Evolutionary conservation across 2,113 vertebrate genomes (phyloP), one percentile per base, ranked within the genome.

Genomic region (Percopsis transmontana): DNA sequence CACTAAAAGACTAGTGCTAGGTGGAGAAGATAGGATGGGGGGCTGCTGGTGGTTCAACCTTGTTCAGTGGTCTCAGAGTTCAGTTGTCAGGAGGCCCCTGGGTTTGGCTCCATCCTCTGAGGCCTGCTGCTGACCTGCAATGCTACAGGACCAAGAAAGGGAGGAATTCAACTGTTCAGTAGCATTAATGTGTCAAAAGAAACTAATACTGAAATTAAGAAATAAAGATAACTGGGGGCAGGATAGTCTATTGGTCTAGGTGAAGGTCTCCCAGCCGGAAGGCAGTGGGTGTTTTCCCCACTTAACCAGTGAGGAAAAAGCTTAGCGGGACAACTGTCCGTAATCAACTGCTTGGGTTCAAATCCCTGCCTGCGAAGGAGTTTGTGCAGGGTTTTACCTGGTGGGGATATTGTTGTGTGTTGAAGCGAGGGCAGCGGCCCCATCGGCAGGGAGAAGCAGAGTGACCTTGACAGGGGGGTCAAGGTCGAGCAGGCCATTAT

Each of bases 41-140:
- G 39, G 54, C 2, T 15, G n/a, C n/a, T n/a, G n/a, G n/a, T n/a
- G n/a, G n/a, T n/a, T n/a, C n/a, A n/a, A n/a, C n/a, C n/a, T n/a
- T n/a, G n/a, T n/a, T n/a, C n/a, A n/a, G n/a, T n/a, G n/a, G n/a
- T n/a, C n/a, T 96, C 85, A 98, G 75, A 99, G 97, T 84, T 99
- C 96, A 67, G 97, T 97, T 72, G 96, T 98, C 84, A 99, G 93
- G 82, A 98, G 94, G 85, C 94, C 94, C 80, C 92, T 93, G 8
- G 83, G 89, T 85, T 88, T 94, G 80, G 87, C 13, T 78, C 91
- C 93, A 47, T 89, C 80, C 21, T 90, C 87, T 12, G 77, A 74
- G 66, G 76, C 55, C 8, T 76, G 77, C 23, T 68, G 77, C 48
- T 76, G 83, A 77, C n/a, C 76, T 70, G 58, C 77, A 79, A 73